Base-by-base conservation (phyloP, 1,140 invertebrate genomes). In the Grapholita molesta region DNA sequence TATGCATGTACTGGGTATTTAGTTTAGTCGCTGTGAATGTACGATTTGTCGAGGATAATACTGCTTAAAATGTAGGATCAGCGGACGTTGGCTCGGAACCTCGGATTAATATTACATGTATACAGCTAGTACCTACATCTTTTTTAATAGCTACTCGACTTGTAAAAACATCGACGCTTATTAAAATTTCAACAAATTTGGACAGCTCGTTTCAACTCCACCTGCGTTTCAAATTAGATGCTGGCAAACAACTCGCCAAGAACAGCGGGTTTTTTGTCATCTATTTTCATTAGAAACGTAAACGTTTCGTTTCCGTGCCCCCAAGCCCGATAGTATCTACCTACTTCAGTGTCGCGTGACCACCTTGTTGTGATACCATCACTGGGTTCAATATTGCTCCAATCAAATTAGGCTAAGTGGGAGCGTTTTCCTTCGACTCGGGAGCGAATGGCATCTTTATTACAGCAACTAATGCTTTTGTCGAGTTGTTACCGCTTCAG, bases 391-490 rank as follows among this genome's bases (percentile, higher is more conserved):
- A 61, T 32, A 61, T 28, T 61, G 55, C n/a, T n/a, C 55, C 55
- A 61, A 61, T 61, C 55, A 61, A 61, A 61, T 61, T 61, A 61
- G 55, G 55, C n/a, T 61, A 61, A 61, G 55, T 61, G 55, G 28
- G n/a, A 61, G 28, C 55, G 55, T 8, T 61, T 61, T 61, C 55
- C 55, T 61, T 61, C 28, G 55, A 30, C 53, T 61, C 25, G 25
- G n/a, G 25, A 28, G 55, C 25, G 55, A 61, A 61, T 61, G 55
- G 55, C 55, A 61, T 61, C 28, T 61, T 61, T 61, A 61, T 61
- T 61, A 61, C 55, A 57, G 8, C 53, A 28, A 61, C 24, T 61
- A 61, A 61, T 61, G 12, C 55, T 28, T 32, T 61, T 8, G 55
- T 61, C 28, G 28, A 61, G 55, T 61, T 30, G 3, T 8, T 30